Evolutionary conservation across 2,113 vertebrate genomes (phyloP).

Genomic region (Calyptomena viridis): DNA sequence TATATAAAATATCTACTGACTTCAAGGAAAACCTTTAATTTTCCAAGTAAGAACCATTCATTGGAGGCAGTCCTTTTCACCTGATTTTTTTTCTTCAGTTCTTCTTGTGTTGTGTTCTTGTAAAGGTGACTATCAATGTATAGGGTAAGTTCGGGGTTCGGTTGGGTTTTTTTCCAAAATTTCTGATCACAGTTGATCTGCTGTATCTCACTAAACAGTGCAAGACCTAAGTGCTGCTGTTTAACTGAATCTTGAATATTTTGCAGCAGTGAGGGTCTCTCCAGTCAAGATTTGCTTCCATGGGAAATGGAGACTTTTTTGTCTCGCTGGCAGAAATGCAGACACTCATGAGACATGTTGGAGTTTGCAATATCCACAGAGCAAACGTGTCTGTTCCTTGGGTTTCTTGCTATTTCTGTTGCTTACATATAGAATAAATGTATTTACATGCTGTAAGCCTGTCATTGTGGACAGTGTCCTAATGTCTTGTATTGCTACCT

Average conservation of each 20-base stretch:
- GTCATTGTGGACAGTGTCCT: conserved; percentile 21
- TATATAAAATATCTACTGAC: conserved; percentile 2
- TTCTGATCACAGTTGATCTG: neutral
- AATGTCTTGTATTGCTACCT: conserved; percentile 32
- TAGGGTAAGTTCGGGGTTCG: neutral
- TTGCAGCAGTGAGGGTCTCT: neutral
- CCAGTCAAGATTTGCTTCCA: neutral
- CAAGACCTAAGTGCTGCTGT: neutral
- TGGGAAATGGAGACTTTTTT: neutral
- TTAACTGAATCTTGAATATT: neutral
- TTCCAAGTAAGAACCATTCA: neutral
- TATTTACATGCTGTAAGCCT: conserved; percentile 15
- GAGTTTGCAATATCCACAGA: neutral
- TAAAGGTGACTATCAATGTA: conserved; percentile 6
- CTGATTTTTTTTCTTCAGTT: conserved; percentile 5
- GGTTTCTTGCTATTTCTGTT: conserved; percentile 16
- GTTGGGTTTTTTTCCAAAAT: neutral
- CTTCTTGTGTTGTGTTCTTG: conserved; percentile 26
- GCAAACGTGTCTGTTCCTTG: neutral
- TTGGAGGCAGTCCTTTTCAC: neutral
- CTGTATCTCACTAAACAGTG: neutral
- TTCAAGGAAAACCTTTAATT: conserved; percentile 23
- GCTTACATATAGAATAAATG: conserved; percentile 29
- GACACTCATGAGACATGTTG: neutral
- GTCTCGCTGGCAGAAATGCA: neutral